A percentile compares a stretch with the other conserved stretches of the same genome.
phyloP scores from a whole-genome alignment of 2,113 vertebrate species.

The Xenopus tropicalis region UCB_Xtro_10.0 CM004446.2:149432001-149432500 shows the following conservation, averaged over 20 bases:
- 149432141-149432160: constrained; percentile 10
- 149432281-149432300: neutral
- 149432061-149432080: constrained; percentile 54
- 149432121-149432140: constrained; percentile 50
- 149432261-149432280: neutral
- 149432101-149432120: constrained; percentile 60
- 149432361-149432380: no score
- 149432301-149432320: neutral
- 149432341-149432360: no score
- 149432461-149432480: no score
- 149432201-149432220: constrained; percentile 12
- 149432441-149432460: no score
- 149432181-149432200: neutral
- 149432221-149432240: neutral
- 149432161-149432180: neutral
- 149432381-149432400: no score
- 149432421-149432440: no score
- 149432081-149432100: constrained; percentile 49
- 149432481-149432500: no score
- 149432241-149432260: neutral
- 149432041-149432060: constrained; percentile 60
- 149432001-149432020: no score
- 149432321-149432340: no score
- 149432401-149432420: no score
- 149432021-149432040: constrained; percentile 49